These are phyloP conservation scores for Pomatorhinus ruficollis DNA, from an alignment of 2,113 vertebrate genomes.

Conservation along the genomic window DNA sequence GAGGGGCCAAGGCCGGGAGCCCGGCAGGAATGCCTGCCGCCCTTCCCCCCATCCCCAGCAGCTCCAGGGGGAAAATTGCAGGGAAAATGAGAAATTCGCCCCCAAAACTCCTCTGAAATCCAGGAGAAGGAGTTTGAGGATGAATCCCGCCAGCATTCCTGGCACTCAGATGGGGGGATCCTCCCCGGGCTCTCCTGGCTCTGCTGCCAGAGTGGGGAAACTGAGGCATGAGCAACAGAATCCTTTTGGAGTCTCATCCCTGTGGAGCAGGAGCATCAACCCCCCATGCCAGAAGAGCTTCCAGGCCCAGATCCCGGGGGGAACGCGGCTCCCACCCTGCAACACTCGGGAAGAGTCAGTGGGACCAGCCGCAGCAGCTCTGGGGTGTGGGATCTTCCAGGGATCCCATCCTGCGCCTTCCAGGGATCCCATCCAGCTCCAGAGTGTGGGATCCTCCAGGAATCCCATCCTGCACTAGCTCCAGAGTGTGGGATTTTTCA, in stretches of 20 bases:
- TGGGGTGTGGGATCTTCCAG: background rate
- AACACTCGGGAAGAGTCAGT: accelerated
- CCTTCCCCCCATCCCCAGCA: background rate
- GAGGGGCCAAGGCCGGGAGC: background rate
- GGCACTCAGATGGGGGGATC: accelerated
- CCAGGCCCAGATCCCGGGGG: accelerated
- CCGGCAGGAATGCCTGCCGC: background rate
- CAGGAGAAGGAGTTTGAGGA: accelerated
- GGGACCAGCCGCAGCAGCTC: accelerated
- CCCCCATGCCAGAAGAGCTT: accelerated
- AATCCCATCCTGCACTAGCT: background rate
- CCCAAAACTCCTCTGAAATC: background rate
- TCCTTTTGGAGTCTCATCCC: background rate
- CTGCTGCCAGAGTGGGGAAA: background rate
- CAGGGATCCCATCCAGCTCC: background rate
- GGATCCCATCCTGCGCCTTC: no score
- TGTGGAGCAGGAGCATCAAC: accelerated
- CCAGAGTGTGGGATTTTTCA: background rate
- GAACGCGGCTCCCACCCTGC: accelerated
- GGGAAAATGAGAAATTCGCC: accelerated
- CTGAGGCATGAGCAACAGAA: background rate
- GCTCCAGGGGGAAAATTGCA: accelerated
- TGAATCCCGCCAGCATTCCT: accelerated
- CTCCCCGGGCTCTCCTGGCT: accelerated
- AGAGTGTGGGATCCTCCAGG: no score